Percentiles rank a stretch among this genome's conserved stretches.
These are phyloP conservation scores for Pangasius krempfi DNA, from an alignment of 2,797 vertebrate genomes.

Conservation along the genomic window DNA sequence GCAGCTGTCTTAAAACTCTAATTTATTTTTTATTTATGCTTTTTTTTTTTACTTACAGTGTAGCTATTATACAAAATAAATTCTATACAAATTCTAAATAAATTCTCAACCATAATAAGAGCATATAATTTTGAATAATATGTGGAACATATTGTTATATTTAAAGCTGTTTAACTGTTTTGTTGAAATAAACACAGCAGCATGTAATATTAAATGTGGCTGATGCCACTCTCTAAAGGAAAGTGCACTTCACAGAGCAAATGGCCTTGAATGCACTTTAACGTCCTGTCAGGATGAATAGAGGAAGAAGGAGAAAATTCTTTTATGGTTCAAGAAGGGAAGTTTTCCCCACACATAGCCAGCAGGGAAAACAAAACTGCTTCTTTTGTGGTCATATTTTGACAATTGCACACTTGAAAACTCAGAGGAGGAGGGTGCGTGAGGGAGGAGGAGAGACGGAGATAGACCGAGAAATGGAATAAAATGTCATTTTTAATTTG, in stretches of 20 bases:
- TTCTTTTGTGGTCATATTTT: slow-evolving; percentile 58
- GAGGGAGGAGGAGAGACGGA: slow-evolving; percentile 57
- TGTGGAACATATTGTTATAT: background rate
- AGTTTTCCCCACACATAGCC: slow-evolving; percentile 24
- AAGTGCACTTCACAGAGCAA: background rate
- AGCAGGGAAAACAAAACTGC: slow-evolving; percentile 49
- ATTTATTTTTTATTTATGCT: background rate
- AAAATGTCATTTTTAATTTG: slow-evolving; percentile 82
- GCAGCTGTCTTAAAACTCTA: background rate
- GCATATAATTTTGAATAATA: background rate
- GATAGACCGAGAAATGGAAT: slow-evolving; percentile 59
- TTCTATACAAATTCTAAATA: background rate
- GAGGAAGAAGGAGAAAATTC: background rate
- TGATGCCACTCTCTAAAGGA: background rate
- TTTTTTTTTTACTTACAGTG: background rate
- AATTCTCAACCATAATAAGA: background rate
- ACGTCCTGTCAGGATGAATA: background rate
- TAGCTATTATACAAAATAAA: background rate
- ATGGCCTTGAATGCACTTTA: background rate
- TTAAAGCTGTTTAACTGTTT: background rate
- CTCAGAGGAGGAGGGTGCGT: slow-evolving; percentile 64
- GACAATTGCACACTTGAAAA: slow-evolving; percentile 70
- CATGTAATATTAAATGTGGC: background rate
- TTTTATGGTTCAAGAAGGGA: slow-evolving; percentile 1
- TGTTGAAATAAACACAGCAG: background rate